Base-by-base conservation (phyloP, 1,140 invertebrate genomes). In the Drosophila sp. region DNA sequence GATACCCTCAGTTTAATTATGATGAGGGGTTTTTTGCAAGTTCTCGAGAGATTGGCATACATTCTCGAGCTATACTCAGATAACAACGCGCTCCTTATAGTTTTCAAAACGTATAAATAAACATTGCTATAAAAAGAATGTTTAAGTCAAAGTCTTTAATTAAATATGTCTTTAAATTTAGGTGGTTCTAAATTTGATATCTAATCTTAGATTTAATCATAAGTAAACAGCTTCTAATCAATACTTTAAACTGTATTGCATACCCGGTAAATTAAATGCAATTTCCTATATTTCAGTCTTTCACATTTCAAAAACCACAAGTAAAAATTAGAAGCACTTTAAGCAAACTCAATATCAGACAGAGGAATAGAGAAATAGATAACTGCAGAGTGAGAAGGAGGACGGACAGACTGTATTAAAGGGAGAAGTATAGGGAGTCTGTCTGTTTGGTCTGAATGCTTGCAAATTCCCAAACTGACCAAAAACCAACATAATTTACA, bases 401-500 rank as follows among this genome's bases (percentile, higher is more conserved):
- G 14, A 27, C 16, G 29, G 43, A 29, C 16, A 8, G 25, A 40
- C 14, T 21, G 18, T 62, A 13, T 32, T 21, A 45, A 18, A 45
- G 50, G 25, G 51, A n/a, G 13, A 16, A 16, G 13, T 4, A 6
- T 13, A 7, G 58, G 61, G 45, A 4, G 53, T 27, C 9, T 36
- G 61, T 67, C 76, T 54, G 78, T 41, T 48, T 29, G 53, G 46
- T 50, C 64, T 43, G 54, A 70, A 53, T 46, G 67, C 41, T 41
- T 62, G 70, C 65, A 61, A 79, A 83, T 69, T 83, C 72, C 43
- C 71, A 79, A 76, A 83, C 76, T 72, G 76, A 74, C 62, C 80
- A 76, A 82, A 80, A 82, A 83, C 80, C 80, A 72, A 83, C 76
- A 83, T 84, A 84, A 83, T 83, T 83, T 84, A 83, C 80, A 83